Conservation (phyloP, 2,797 vertebrate species). For the Sparus aurata region DNA sequence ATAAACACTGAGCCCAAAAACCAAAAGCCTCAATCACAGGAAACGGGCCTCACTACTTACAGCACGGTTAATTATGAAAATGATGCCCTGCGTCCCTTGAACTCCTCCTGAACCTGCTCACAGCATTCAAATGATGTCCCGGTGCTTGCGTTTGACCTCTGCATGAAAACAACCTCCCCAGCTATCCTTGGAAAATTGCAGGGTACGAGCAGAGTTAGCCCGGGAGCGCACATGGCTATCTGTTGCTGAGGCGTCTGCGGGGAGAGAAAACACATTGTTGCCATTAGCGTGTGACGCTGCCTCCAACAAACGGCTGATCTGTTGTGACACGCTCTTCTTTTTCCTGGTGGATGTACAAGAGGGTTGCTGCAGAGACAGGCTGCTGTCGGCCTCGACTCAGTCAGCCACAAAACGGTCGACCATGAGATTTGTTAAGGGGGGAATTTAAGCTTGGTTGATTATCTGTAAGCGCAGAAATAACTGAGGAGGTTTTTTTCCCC, state of each 20-base stretch:
- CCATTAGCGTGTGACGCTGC: constrained; percentile 67
- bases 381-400: neutral
- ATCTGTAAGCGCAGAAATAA: neutral
- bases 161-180: constrained; percentile 61
- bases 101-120: constrained; percentile 71
- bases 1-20: constrained; percentile 28
- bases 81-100: constrained; percentile 70
- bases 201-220: constrained; percentile 51
- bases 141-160: constrained; percentile 65
- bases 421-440: constrained; percentile 45
- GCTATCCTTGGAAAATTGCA: constrained; percentile 71
- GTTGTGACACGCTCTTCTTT: constrained; percentile 70
- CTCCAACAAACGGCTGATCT: constrained; percentile 65
- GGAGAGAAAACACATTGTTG: constrained; percentile 66
- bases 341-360: constrained; percentile 47
- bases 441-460: constrained; percentile 38
- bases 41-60: constrained; percentile 45
- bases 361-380: constrained; percentile 39
- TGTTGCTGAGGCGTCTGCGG: constrained; percentile 51
- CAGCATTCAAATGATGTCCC: constrained; percentile 54
- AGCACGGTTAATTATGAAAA: constrained; percentile 67
- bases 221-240: constrained; percentile 45
- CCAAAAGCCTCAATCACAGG: constrained; percentile 38
- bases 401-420: constrained; percentile 31
- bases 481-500: neutral